Percentiles rank a stretch among this genome's conserved stretches.
These are phyloP conservation scores for Troides helena DNA, from an alignment of 2,888 invertebrate genomes.

Conservation along the genomic window DNA sequence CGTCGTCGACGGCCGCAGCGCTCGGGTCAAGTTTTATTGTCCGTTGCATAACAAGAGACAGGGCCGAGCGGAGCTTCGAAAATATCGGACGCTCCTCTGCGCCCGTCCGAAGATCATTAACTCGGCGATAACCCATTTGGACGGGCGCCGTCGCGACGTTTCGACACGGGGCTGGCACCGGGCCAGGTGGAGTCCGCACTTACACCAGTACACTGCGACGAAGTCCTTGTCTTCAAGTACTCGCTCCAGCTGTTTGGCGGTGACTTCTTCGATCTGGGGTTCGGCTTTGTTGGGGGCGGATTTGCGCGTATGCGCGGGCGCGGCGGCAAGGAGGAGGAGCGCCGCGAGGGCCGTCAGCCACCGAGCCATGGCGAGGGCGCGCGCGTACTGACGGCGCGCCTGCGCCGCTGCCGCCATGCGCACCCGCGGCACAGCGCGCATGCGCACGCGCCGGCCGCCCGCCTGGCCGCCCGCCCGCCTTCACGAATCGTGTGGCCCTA, in stretches of 20 bases:
- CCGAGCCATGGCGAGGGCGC: slow-evolving; percentile 78
- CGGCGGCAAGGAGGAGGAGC: slow-evolving; percentile 75
- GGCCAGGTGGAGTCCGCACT: slow-evolving; percentile 80
- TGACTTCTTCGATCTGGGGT: slow-evolving; percentile 95
- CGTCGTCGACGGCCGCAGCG: slow-evolving; percentile 62
- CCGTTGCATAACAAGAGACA: slow-evolving; percentile 70
- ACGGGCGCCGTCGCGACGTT: slow-evolving; percentile 63
- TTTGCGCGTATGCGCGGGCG: slow-evolving; percentile 58
- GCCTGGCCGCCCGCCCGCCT: slow-evolving; percentile 29
- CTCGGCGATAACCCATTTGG: slow-evolving; percentile 71
- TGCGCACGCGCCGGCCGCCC: slow-evolving; percentile 41
- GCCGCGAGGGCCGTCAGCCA: slow-evolving; percentile 77
- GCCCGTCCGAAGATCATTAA: slow-evolving; percentile 69
- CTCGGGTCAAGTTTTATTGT: slow-evolving; percentile 78
- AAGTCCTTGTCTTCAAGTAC: slow-evolving; percentile 94
- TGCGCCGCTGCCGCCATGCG: slow-evolving; percentile 51
- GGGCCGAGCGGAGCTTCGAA: slow-evolving; percentile 55
- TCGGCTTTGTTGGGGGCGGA: slow-evolving; percentile 75
- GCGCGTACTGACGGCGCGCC: slow-evolving; percentile 70
- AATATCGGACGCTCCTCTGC: slow-evolving; percentile 63
- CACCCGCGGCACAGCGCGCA: slow-evolving; percentile 40
- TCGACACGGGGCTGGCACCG: slow-evolving; percentile 58
- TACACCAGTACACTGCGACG: slow-evolving; percentile 98
- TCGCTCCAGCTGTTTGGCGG: slow-evolving; percentile 94
- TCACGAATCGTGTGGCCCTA: not conserved